phyloP scores from a whole-genome alignment of 1,140 invertebrate genomes.

The Drosophila serrata region DNA sequence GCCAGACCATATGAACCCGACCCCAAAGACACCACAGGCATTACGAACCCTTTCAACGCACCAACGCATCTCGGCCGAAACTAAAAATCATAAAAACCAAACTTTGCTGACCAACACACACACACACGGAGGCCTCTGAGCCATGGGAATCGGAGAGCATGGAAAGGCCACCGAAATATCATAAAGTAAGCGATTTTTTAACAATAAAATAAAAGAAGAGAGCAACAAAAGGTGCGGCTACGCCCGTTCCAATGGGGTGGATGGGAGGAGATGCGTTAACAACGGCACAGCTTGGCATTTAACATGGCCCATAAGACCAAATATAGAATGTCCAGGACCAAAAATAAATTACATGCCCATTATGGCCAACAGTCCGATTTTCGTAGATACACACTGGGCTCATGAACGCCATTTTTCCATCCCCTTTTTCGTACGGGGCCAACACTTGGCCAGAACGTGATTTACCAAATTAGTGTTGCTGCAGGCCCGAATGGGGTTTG shows the following conservation, averaged over 20 bases:
- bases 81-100: constrained; percentile 51
- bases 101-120: constrained; percentile 48
- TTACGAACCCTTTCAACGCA: constrained; percentile 42
- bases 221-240: constrained; percentile 42
- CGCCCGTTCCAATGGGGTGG: neutral
- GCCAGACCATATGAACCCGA: constrained; percentile 40
- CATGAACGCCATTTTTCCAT: constrained; percentile 12
- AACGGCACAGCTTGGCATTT: constrained; percentile 53
- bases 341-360: constrained; percentile 54
- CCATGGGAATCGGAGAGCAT: constrained; percentile 19
- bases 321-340: constrained; percentile 53
- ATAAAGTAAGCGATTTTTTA: constrained; percentile 57
- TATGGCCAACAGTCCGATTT: constrained; percentile 51
- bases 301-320: constrained; percentile 54
- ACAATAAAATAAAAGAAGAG: constrained; percentile 51
- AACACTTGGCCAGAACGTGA: constrained; percentile 43
- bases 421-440: constrained; percentile 33
- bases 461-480: constrained; percentile 57
- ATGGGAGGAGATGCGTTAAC: too few species aligned
- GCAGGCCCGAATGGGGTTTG: constrained; percentile 40
- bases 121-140: neutral
- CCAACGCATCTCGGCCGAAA: constrained; percentile 41
- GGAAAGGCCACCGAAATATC: constrained; percentile 40
- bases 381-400: constrained; percentile 40
- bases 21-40: constrained; percentile 26